Evolutionary conservation across 1,140 invertebrate species (phyloP), one percentile per base, ranked within the genome.

Genomic region (Tribolium madens): DNA sequence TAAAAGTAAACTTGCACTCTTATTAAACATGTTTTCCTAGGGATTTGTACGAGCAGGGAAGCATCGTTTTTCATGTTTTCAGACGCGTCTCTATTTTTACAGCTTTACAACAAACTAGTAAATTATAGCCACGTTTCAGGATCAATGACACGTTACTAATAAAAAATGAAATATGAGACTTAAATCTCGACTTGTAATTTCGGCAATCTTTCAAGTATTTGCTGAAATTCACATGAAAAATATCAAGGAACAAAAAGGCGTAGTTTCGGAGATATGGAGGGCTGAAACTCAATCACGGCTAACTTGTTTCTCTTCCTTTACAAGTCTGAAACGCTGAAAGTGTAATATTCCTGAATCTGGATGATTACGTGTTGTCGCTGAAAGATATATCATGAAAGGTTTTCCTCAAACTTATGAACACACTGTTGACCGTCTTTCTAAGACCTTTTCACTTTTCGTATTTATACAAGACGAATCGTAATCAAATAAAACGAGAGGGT

Each of bases 301-400:
- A 64, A 64, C 57, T 64, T 64, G 57, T 64, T 64, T 64, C 57
- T 64, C 57, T 64, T 31, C 57, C 57, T 64, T 64, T 64, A 64
- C 26, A 64, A 64, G 57, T 64, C 57, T 33, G 21, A 64, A 64
- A 64, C 26, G 18, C 57, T 64, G n/a, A 64, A 64, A 64, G 57
- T 33, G 57, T 64, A 64, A 64, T 64, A 64, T 64, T 64, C 57
- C 21, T 64, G 57, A 64, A 64, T 64, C 57, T 64, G 57, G 31
- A 64, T 64, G 57, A 64, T 64, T 64, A 64, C 57, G 57, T 64
- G 57, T 36, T 33, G 57, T 64, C 57, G 21, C 57, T 64, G 26
- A 64, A 64, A 64, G 57, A 64, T 64, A 64, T 64, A 64, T 64
- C 57, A 64, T 64, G 57, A 64, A 64, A 64, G 57, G 57, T 64